Evolutionary conservation across 2,797 vertebrate species (phyloP).

Genomic region (Buceros bicornis): DNA sequence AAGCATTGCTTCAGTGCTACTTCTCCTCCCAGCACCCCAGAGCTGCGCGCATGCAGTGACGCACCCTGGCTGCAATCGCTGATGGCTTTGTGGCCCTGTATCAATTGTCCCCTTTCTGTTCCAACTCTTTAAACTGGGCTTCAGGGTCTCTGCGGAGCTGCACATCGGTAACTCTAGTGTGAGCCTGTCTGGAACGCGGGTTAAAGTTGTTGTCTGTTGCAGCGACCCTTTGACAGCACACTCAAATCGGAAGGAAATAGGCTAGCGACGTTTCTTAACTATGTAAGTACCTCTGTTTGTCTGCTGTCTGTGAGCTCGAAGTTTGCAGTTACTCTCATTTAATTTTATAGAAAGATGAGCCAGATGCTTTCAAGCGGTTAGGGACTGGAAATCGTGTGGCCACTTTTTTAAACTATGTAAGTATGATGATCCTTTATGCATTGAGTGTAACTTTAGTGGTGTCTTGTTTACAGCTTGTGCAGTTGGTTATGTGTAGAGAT

Average conservation of each 20-base stretch:
- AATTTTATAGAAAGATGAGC: conserved; percentile 98
- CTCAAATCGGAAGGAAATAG: conserved; percentile 98
- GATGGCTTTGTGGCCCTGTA: not conserved
- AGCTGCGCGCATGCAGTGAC: not conserved
- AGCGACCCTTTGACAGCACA: conserved; percentile 97
- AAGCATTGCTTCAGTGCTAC: not conserved
- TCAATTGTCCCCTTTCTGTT: not conserved
- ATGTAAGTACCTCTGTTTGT: conserved; percentile 91
- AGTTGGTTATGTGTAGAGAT: not conserved
- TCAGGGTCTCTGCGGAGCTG: conserved; percentile 13
- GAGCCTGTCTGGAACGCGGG: conserved; percentile 65
- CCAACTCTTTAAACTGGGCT: not conserved
- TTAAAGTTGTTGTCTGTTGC: conserved; percentile 96
- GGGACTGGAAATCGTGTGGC: conserved; percentile 99
- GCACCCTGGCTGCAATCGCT: not conserved
- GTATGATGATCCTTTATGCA: conserved; percentile 81
- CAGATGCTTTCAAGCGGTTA: conserved; percentile 99
- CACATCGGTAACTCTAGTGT: not conserved
- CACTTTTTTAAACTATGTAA: conserved; percentile 99
- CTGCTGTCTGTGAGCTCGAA: conserved; percentile 63
- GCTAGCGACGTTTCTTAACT: conserved; percentile 99
- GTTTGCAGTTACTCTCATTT: conserved; percentile 88
- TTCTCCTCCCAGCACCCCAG: fast-evolving
- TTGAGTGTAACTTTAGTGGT: not conserved
- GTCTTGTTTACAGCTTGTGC: conserved; percentile 2